Conservation (phyloP, 2,797 vertebrate species). For the Scolopax bukidnonensis region DNA sequence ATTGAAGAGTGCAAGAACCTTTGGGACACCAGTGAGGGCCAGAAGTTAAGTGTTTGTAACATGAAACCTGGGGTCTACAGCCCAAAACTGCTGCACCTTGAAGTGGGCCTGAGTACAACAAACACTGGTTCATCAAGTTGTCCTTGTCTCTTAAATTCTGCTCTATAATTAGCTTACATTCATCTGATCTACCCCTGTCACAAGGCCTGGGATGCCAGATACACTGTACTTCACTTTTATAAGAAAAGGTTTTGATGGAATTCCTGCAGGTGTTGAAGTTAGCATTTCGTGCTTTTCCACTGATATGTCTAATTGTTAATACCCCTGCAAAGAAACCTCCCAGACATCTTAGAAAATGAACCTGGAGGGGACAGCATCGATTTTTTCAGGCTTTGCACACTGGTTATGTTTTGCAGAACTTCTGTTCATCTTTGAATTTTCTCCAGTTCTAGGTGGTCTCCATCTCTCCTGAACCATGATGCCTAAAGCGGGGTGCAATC, state of each 20-base stretch:
- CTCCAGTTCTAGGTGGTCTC: not conserved
- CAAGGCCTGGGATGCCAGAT: not conserved
- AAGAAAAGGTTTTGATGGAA: not conserved
- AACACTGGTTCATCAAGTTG: not conserved
- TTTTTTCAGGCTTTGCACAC: not conserved
- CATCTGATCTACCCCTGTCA: not conserved
- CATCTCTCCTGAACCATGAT: not conserved
- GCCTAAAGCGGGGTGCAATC: not conserved
- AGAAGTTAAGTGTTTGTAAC: not conserved
- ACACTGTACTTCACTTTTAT: not conserved
- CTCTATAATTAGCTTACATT: not conserved
- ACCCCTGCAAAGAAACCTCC: not conserved
- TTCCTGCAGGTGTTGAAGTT: not conserved
- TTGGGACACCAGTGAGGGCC: not conserved
- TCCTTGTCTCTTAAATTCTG: not conserved
- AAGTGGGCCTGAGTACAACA: not conserved
- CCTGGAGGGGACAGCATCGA: not conserved
- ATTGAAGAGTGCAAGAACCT: not conserved
- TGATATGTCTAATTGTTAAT: not conserved
- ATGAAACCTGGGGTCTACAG: not conserved
- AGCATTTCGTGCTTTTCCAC: not conserved
- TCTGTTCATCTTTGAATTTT: not conserved
- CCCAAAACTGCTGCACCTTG: not conserved
- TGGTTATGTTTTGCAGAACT: not conserved
- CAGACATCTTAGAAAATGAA: not conserved